Conservation (phyloP, 2,797 vertebrate species). For the Hippocampus kuda region DNA sequence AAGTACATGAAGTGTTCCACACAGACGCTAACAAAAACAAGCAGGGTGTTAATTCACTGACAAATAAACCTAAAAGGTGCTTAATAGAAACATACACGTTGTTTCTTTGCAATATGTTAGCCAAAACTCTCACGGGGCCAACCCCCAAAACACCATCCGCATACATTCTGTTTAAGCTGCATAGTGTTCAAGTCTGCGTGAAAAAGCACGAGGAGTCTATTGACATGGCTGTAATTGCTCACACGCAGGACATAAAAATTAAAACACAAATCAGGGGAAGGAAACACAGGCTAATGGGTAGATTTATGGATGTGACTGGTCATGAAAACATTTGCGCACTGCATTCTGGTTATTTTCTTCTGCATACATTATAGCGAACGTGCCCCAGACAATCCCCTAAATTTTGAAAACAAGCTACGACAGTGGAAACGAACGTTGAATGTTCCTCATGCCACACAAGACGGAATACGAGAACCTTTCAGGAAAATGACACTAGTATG, state of each 20-base stretch:
- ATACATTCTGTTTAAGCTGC: neutral
- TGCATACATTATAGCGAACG: neutral
- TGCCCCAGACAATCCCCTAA: neutral
- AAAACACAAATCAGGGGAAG: neutral
- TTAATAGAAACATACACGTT: neutral
- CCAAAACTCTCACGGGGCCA: neutral
- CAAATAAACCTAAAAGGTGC: neutral
- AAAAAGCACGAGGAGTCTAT: neutral
- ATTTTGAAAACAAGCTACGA: neutral
- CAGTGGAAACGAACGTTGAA: neutral
- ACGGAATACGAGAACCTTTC: neutral
- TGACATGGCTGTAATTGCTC: neutral
- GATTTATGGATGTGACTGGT: neutral
- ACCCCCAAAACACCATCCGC: neutral
- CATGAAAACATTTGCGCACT: neutral
- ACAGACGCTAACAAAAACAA: neutral
- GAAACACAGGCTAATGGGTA: neutral
- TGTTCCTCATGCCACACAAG: neutral
- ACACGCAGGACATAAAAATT: neutral
- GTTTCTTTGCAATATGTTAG: neutral
- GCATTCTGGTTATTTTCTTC: neutral
- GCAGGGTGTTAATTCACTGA: neutral
- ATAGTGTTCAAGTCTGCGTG: neutral
- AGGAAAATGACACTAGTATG: neutral
- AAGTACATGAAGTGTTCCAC: neutral